Conservation (phyloP, 2,888 invertebrate species). For the Polyommatus icarus region DNA sequence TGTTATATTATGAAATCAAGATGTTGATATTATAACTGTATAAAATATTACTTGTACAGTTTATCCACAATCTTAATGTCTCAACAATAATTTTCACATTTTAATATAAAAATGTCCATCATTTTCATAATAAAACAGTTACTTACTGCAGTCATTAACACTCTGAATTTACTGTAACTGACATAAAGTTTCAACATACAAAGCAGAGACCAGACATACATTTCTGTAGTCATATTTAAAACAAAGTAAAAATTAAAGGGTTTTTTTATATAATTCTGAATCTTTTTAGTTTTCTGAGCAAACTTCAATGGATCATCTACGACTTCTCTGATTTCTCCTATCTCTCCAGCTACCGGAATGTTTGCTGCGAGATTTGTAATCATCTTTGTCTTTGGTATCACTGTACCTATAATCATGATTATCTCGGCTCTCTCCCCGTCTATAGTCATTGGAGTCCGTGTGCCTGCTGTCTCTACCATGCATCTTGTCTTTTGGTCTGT, state of each 20-base stretch:
- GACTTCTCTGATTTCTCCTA: constrained; percentile 56
- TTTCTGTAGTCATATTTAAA: background rate
- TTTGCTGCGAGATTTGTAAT: constrained; percentile 48
- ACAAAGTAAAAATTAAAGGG: background rate
- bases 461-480: constrained; percentile 51
- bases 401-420: constrained; percentile 46
- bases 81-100: background rate
- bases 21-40: background rate
- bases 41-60: background rate
- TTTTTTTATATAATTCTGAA: background rate
- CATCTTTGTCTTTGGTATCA: constrained; percentile 51
- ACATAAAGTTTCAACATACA: background rate
- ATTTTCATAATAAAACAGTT: background rate
- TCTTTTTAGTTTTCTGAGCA: background rate
- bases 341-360: constrained; percentile 54
- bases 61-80: background rate
- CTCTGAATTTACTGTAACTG: background rate
- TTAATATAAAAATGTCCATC: background rate
- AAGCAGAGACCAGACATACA: background rate
- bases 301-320: constrained; percentile 41
- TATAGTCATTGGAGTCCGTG: constrained; percentile 53
- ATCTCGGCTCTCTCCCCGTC: constrained; percentile 41
- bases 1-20: background rate
- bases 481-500: constrained; percentile 56
- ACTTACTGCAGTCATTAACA: background rate